Conservation (phyloP, 1,140 invertebrate genomes). For the Bombus consobrinus region DNA sequence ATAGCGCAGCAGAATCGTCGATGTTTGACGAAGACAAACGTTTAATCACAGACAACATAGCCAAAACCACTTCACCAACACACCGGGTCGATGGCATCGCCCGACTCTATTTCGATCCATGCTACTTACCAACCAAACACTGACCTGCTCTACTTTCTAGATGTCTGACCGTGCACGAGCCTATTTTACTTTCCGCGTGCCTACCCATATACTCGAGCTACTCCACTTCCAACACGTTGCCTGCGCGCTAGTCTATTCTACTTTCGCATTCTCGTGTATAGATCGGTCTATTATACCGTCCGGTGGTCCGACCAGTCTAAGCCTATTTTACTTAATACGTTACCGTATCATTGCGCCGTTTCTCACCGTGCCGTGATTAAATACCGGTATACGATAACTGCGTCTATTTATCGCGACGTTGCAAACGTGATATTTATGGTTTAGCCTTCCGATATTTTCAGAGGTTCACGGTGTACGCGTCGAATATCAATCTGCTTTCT, state of each 20-base stretch:
- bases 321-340: background rate
- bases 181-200: conserved; percentile 5
- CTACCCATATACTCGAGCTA: background rate
- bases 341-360: background rate
- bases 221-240: background rate
- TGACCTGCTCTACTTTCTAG: conserved; percentile 37
- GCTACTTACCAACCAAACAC: conserved; percentile 21
- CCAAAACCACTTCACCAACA: conserved; percentile 1
- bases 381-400: background rate
- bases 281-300: background rate
- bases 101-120: background rate
- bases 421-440: too few relatives aligned
- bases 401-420: too few relatives aligned
- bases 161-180: background rate
- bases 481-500: background rate
- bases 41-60: conserved; percentile 14
- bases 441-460: too few relatives aligned
- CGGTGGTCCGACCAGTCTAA: too few relatives aligned
- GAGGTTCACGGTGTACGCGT: too few relatives aligned
- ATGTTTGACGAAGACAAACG: background rate
- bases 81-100: background rate
- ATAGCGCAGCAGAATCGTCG: background rate
- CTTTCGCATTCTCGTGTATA: background rate
- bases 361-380: background rate
- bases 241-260: background rate